Percentiles rank a stretch among this genome's conserved stretches.
These are phyloP conservation scores for Caloenas nicobarica DNA, from an alignment of 2,113 vertebrate species.

Conservation along the genomic window DNA sequence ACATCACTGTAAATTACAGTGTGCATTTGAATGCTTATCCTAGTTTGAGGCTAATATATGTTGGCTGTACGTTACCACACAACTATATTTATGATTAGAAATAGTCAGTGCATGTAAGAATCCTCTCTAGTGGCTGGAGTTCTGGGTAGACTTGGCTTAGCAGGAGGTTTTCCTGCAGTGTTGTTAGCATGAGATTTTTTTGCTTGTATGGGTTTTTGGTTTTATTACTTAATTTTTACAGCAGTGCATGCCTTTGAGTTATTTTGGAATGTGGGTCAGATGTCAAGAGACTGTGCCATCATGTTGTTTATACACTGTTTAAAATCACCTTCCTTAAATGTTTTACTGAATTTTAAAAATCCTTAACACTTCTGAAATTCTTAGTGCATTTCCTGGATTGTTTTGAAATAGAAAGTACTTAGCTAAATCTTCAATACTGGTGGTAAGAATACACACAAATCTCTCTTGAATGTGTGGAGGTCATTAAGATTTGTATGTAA, in stretches of 20 bases:
- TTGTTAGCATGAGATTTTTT: neutral
- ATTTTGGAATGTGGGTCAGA: neutral
- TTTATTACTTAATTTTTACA: neutral
- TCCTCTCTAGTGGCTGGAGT: neutral
- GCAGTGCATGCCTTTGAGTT: neutral
- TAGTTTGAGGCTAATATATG: neutral
- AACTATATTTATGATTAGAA: neutral
- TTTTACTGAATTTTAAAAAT: neutral
- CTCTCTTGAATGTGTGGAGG: neutral
- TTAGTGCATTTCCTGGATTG: neutral
- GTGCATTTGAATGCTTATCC: neutral
- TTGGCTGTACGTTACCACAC: neutral
- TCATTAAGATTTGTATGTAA: neutral
- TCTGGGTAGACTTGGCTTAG: neutral
- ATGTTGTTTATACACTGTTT: neutral
- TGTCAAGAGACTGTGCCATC: neutral
- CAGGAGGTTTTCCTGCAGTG: neutral
- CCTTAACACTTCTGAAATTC: neutral
- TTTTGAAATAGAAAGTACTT: neutral
- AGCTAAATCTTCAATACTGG: neutral
- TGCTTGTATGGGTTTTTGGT: neutral
- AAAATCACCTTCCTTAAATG: neutral
- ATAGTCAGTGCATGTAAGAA: rapidly evolving
- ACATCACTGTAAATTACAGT: neutral
- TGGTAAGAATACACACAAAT: neutral